phyloP scores from a whole-genome alignment of 2,113 vertebrate species.

The Suncus etruscus region DNA sequence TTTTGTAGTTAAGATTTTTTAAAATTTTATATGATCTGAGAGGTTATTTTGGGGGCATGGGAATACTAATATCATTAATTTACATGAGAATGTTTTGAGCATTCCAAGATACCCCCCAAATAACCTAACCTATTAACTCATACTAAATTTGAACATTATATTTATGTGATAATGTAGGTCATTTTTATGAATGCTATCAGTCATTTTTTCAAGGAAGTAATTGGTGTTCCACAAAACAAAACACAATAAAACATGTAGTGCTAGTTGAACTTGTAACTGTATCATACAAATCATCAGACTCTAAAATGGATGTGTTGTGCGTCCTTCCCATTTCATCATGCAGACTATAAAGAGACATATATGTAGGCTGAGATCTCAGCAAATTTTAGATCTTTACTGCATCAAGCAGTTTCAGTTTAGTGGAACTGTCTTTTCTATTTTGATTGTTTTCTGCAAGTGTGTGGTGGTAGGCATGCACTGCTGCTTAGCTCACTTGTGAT shows the following conservation, averaged over 20 bases:
- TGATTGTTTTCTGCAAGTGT: not conserved
- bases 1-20: no score
- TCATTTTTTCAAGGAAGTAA: conserved; percentile 19
- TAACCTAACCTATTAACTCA: not conserved
- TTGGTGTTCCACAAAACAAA: not conserved
- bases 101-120: not conserved
- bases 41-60: not conserved
- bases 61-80: not conserved
- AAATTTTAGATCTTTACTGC: not conserved
- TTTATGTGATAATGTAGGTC: not conserved
- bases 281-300: not conserved
- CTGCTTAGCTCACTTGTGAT: not conserved
- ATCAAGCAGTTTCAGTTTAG: not conserved
- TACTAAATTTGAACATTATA: not conserved
- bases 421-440: not conserved
- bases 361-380: not conserved
- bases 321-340: not conserved
- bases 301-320: no score
- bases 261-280: not conserved
- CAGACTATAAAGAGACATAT: not conserved
- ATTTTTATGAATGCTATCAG: not conserved
- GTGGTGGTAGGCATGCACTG: not conserved
- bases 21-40: not conserved
- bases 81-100: not conserved
- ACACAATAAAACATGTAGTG: not conserved